Evolutionary conservation across 2,113 vertebrate species (phyloP), one percentile per base, ranked within the genome.

Genomic region (Tetrax tetrax): DNA sequence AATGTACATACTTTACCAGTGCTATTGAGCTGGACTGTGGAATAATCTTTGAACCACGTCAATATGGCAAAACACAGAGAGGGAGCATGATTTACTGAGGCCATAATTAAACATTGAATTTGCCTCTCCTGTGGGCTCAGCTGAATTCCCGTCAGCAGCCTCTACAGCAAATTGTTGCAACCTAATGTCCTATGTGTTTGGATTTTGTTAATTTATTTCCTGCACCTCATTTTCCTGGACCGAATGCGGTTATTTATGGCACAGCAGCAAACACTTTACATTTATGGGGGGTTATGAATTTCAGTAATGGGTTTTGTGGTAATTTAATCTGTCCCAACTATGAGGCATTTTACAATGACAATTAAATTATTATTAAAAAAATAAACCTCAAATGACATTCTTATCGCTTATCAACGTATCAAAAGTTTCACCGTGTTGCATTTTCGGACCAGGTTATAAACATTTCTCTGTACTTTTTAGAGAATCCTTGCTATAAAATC

Each of bases 321-420:
- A 98, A 98, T 98, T 98, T 98, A 98, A 98, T 98, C 98, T 98
- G 97, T 98, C 96, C 97, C 97, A 96, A 98, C 97, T 97, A 98
- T 95, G 97, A 98, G 95, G 93, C 98, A 97, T 98, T 98, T 98
- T 98, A 98, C 97, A 98, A 97, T 98, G 98, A 98, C 98, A 98
- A 98, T 98, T 98, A 98, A 98, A 98, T 98, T 98, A 98, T 98
- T 98, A 98, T 98, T 98, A 89, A 98, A 98, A 98, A 98, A 98
- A 98, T 98, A 98, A 98, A 97, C 97, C 94, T 94, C 94, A 93
- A 97, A 98, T 97, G 97, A 97, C 96, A 97, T 96, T 96, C 97
- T 97, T 98, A 98, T 97, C 98, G 64, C 97, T 98, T 98, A 98
- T 98, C 98, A 98, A 96, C 97, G 95, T 95, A 97, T 97, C 97